Evolutionary conservation across 2,797 vertebrate genomes (phyloP).

Genomic region (Characodon lateralis): DNA sequence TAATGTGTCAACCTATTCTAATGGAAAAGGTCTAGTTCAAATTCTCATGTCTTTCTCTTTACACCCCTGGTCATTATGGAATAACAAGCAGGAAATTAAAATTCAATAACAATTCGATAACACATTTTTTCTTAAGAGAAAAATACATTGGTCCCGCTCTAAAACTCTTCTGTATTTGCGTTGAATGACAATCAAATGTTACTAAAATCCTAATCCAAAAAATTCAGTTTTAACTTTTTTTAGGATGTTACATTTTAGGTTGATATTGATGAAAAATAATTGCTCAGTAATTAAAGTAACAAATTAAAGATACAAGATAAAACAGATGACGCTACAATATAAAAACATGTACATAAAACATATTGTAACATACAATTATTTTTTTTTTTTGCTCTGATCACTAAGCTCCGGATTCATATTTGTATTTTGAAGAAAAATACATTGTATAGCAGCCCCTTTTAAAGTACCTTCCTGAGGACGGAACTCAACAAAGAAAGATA

Average conservation of each 20-base stretch:
- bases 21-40: slow-evolving; percentile 1
- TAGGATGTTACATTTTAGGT: neutral
- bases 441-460: neutral
- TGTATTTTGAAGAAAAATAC: neutral
- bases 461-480: neutral
- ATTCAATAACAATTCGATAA: slow-evolving; percentile 1
- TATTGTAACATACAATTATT: neutral
- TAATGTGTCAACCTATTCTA: neutral
- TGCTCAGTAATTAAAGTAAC: neutral
- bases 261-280: neutral
- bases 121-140: neutral
- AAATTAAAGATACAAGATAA: neutral
- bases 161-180: neutral
- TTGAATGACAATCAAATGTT: neutral
- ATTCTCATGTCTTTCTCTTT: neutral
- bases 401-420: neutral
- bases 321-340: neutral
- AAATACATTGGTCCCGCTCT: neutral
- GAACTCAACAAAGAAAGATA: no score
- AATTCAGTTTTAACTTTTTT: neutral
- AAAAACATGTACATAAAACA: neutral
- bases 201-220: neutral
- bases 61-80: neutral
- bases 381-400: neutral
- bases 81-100: neutral